Conservation (phyloP, 2,888 invertebrate species). For the Ommatoiulus sabulosus region DNA sequence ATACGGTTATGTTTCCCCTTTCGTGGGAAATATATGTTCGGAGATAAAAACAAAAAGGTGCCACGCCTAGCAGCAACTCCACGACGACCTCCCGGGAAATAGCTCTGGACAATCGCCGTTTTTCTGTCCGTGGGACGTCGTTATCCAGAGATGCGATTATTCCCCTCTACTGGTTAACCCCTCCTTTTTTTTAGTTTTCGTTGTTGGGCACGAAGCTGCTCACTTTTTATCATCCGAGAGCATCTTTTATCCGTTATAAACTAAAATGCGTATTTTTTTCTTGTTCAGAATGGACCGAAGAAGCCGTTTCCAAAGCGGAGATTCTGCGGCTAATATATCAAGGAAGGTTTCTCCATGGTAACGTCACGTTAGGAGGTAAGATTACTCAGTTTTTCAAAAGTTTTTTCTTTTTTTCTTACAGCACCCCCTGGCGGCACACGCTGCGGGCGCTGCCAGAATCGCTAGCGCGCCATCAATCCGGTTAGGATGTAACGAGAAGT, state of each 20-base stretch:
- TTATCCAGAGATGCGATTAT: not conserved
- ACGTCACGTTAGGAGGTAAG: constrained; percentile 89
- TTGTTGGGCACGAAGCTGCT: not conserved
- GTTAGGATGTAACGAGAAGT: not conserved
- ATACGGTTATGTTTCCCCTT: not conserved
- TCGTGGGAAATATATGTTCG: not conserved
- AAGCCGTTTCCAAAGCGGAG: constrained; percentile 95
- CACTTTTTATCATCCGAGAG: not conserved
- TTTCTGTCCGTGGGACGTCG: not conserved
- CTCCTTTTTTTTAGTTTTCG: not conserved
- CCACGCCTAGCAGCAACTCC: not conserved
- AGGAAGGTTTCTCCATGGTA: constrained; percentile 99
- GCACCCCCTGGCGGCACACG: not conserved
- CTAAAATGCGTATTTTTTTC: not conserved
- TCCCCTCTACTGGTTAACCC: too few species aligned
- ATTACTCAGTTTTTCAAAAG: not conserved
- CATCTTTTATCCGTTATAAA: not conserved
- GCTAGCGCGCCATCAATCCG: not conserved
- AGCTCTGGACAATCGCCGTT: too few species aligned
- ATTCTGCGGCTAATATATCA: constrained; percentile 99
- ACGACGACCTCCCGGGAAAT: not conserved
- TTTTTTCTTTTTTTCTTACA: not conserved
- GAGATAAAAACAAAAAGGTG: not conserved
- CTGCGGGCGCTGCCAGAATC: not conserved
- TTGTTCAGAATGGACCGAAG: constrained; percentile 90